phyloP scores from a whole-genome alignment of 2,888 invertebrate genomes.

The Lypha dubia region DNA sequence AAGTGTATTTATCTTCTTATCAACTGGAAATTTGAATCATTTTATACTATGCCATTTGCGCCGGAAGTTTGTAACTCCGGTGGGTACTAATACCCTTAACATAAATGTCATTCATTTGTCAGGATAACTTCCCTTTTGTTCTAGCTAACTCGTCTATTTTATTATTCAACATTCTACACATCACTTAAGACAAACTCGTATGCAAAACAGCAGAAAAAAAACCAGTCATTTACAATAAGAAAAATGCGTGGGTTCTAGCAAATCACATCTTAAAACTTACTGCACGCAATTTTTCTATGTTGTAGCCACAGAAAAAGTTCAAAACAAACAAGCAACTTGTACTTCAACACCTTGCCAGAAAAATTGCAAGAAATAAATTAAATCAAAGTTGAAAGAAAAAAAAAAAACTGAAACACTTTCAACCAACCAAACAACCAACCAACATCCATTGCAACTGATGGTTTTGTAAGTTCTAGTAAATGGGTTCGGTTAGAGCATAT shows the following conservation, averaged over 20 bases:
- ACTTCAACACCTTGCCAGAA: conserved; percentile 69
- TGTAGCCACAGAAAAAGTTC: conserved; percentile 32
- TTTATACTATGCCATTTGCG: too few relatives aligned
- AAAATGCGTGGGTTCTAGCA: conserved; percentile 63
- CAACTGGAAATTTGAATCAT: too few relatives aligned
- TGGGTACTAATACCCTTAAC: too few relatives aligned
- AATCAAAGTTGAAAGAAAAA: conserved; percentile 9
- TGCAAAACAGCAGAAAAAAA: conserved; percentile 51
- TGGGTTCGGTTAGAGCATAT: conserved; percentile 44
- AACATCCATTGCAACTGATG: conserved; percentile 30
- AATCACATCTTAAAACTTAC: conserved; percentile 59
- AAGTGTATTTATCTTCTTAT: too few relatives aligned
- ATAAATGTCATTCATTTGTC: too few relatives aligned
- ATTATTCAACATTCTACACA: conserved; percentile 32
- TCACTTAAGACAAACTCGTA: conserved; percentile 58
- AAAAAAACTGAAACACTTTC: conserved; percentile 5
- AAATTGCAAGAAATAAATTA: background rate
- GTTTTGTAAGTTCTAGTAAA: conserved; percentile 60
- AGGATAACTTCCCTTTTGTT: conserved; percentile 23
- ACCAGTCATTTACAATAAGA: conserved; percentile 39
- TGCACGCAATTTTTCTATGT: conserved; percentile 52
- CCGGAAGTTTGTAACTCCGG: too few relatives aligned
- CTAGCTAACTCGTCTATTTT: background rate
- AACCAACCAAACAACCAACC: conserved; percentile 12
- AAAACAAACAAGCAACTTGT: conserved; percentile 56